phyloP scores from a whole-genome alignment of 1,140 invertebrate species.

The Lepidotrigona ventralis region DNA sequence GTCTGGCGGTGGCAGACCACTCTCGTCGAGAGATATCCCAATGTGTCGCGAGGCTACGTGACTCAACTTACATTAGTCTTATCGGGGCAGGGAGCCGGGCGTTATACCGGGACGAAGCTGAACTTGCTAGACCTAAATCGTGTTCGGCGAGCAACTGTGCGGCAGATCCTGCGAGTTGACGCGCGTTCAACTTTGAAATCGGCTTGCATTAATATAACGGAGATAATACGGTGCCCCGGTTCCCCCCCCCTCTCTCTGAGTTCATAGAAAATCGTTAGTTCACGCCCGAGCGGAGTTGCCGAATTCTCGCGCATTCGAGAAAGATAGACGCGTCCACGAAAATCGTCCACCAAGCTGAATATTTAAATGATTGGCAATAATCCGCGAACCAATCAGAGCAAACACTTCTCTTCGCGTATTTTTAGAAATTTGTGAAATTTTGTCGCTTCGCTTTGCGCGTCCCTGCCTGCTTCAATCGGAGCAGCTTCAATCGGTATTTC shows the following conservation, averaged over 20 bases:
- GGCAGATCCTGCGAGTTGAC: constrained; percentile 49
- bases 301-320: background rate
- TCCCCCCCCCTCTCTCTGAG: background rate
- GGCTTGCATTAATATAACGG: constrained; percentile 48
- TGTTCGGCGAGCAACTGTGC: constrained; percentile 34
- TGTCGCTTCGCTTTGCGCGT: too few relatives aligned
- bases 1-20: background rate
- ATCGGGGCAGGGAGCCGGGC: constrained; percentile 21
- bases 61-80: constrained; percentile 62
- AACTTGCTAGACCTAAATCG: constrained; percentile 57
- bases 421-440: too few relatives aligned
- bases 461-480: too few relatives aligned
- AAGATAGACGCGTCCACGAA: background rate
- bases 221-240: constrained; percentile 33
- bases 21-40: constrained; percentile 49
- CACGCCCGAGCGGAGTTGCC: constrained; percentile 30
- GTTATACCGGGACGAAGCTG: constrained; percentile 29
- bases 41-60: constrained; percentile 54
- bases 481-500: background rate
- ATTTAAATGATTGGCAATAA: constrained; percentile 12
- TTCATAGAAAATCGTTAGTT: constrained; percentile 34
- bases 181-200: constrained; percentile 49
- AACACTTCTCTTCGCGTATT: too few relatives aligned
- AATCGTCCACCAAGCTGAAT: background rate
- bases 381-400: background rate